Evolutionary conservation across 2,888 invertebrate species (phyloP).

Genomic region (Tetragnatha montana): DNA sequence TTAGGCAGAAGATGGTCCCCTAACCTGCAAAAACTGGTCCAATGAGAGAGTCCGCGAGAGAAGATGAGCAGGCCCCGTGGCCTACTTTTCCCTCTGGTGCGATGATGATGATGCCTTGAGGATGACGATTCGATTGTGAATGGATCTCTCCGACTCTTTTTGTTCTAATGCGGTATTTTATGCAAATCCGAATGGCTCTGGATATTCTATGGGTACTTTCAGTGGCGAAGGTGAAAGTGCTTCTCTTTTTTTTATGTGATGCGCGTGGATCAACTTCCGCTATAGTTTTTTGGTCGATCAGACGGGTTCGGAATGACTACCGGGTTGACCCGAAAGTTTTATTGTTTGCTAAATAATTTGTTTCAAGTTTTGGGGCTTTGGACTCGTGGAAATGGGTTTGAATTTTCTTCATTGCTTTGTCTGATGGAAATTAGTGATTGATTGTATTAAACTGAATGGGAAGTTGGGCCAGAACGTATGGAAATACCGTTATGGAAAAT

Average conservation of each 20-base stretch:
- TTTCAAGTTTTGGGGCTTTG: not conserved
- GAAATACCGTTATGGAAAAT: no score
- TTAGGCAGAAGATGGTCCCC: conserved; percentile 56
- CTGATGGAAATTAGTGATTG: not conserved
- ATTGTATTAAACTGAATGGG: no score
- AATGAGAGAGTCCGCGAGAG: conserved; percentile 38
- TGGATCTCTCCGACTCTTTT: conserved; percentile 20
- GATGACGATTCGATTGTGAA: conserved; percentile 57
- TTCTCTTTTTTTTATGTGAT: not conserved
- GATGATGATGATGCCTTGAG: conserved; percentile 16
- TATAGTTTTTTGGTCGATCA: not conserved
- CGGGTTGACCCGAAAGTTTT: not conserved
- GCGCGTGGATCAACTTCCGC: not conserved
- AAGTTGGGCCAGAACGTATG: no score
- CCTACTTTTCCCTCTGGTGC: conserved; percentile 38
- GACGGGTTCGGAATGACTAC: not conserved
- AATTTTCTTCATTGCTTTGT: not conserved
- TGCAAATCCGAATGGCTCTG: conserved; percentile 25
- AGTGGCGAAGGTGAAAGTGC: conserved; percentile 37
- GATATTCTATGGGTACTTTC: not conserved
- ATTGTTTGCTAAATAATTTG: not conserved
- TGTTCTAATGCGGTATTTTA: conserved; percentile 33
- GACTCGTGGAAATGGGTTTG: not conserved
- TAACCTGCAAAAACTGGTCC: conserved; percentile 60
- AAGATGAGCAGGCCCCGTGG: conserved; percentile 51